Evolutionary conservation across 2,888 invertebrate genomes (phyloP).

Genomic region (Euclidia mi): DNA sequence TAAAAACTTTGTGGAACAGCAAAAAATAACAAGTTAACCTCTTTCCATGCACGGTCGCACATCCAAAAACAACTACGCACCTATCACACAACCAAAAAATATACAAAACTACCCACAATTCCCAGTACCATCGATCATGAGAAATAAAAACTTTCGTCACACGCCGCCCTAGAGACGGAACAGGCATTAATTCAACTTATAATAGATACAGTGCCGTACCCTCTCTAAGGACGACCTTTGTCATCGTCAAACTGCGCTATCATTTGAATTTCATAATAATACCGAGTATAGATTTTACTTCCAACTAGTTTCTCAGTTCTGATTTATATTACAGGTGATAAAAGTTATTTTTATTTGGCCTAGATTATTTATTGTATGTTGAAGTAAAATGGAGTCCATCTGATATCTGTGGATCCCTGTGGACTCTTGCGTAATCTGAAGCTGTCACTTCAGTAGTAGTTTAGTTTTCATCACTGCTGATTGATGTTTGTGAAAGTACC

Average conservation of each 20-base stretch:
- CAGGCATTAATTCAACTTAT: slow-evolving; percentile 81
- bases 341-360: too few relatives aligned
- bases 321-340: too few relatives aligned
- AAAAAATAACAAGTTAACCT: too few relatives aligned
- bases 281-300: slow-evolving; percentile 25
- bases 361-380: too few relatives aligned
- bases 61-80: background rate
- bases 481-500: too few relatives aligned
- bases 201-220: slow-evolving; percentile 70
- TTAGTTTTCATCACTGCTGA: too few relatives aligned
- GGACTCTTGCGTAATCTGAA: too few relatives aligned
- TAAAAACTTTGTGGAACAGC: too few relatives aligned
- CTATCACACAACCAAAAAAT: background rate
- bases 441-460: too few relatives aligned
- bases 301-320: background rate
- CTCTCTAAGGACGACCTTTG: slow-evolving; percentile 70
- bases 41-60: too few relatives aligned
- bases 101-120: slow-evolving; percentile 12
- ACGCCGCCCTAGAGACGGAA: slow-evolving; percentile 62
- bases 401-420: too few relatives aligned
- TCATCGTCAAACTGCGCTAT: slow-evolving; percentile 74
- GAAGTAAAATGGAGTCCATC: too few relatives aligned
- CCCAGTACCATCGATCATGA: slow-evolving; percentile 22
- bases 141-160: slow-evolving; percentile 56
- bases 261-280: slow-evolving; percentile 71